Conservation (phyloP, 2,797 vertebrate species). For the Fistularia tabacaria region DNA sequence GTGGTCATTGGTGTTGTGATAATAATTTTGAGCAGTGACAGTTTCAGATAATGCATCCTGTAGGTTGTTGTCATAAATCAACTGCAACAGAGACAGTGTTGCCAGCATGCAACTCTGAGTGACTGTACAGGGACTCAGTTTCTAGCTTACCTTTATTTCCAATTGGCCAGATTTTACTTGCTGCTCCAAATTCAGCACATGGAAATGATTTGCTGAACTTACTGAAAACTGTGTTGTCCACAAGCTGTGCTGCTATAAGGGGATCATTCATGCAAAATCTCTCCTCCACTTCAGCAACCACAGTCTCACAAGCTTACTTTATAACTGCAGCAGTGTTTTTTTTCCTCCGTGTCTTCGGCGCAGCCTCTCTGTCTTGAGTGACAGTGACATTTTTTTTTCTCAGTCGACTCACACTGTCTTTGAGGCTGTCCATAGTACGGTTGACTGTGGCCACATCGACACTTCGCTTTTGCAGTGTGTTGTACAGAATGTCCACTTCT, state of each 20-base stretch:
- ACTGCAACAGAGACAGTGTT: conserved; percentile 2
- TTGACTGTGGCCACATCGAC: background rate
- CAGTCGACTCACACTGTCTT: background rate
- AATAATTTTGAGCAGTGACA: conserved; percentile 1
- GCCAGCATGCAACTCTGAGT: background rate
- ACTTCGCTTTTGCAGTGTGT: conserved; percentile 10
- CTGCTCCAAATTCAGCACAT: background rate
- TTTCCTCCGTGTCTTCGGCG: background rate
- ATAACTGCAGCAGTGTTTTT: conserved; percentile 4
- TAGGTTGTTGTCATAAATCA: background rate
- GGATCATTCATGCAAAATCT: conserved; percentile 15
- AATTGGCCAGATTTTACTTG: conserved; percentile 3
- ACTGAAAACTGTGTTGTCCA: conserved; percentile 1
- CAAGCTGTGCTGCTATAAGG: conserved; percentile 12
- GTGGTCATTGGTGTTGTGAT: conserved; percentile 5
- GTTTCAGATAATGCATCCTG: conserved; percentile 5
- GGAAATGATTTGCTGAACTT: conserved; percentile 3
- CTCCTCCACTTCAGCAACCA: conserved; percentile 1
- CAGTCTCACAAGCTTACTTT: conserved; percentile 7
- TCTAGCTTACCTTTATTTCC: conserved; percentile 6
- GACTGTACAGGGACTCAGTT: conserved; percentile 6
- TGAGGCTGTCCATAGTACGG: conserved; percentile 4
- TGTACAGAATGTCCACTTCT: too few relatives aligned
- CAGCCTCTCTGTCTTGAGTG: conserved; percentile 1
- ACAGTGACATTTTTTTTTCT: background rate